phyloP scores from a whole-genome alignment of 2,797 vertebrate species.

The Acridotheres tristis region DNA sequence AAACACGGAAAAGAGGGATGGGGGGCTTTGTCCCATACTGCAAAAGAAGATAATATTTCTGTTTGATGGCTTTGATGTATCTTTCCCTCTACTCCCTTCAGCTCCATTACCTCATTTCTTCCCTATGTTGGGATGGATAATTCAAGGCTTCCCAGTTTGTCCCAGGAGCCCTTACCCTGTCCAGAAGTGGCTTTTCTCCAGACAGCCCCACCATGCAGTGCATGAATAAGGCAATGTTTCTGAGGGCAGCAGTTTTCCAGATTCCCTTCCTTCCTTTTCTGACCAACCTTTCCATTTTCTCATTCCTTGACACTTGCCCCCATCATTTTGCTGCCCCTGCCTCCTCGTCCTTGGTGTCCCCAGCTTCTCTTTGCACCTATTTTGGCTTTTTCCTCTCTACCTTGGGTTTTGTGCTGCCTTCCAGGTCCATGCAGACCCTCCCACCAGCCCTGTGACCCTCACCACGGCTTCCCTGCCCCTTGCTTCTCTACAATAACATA shows the following conservation, averaged over 20 bases:
- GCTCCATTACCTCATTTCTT: not conserved
- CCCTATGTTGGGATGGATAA: not conserved
- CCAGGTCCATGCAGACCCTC: fast-evolving
- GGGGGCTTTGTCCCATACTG: not conserved
- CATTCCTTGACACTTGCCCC: not conserved
- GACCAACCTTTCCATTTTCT: not conserved
- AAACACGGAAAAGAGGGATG: not conserved
- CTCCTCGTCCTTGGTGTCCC: not conserved
- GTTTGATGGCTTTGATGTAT: not conserved
- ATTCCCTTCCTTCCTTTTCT: not conserved
- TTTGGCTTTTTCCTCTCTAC: not conserved
- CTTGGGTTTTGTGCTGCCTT: not conserved
- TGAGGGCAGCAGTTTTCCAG: not conserved
- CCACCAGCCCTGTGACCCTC: not conserved
- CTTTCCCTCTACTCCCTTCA: not conserved
- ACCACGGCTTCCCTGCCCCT: fast-evolving
- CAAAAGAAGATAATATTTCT: not conserved
- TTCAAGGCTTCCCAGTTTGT: not conserved
- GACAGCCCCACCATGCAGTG: not conserved
- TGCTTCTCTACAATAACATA: not conserved
- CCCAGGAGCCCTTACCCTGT: not conserved
- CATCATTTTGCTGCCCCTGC: not conserved
- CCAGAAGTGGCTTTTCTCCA: not conserved
- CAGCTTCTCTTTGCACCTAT: not conserved
- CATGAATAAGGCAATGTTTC: not conserved